These are phyloP conservation scores for Xestia ashworthii DNA, from an alignment of 2,888 invertebrate genomes.

Conservation along the genomic window DNA sequence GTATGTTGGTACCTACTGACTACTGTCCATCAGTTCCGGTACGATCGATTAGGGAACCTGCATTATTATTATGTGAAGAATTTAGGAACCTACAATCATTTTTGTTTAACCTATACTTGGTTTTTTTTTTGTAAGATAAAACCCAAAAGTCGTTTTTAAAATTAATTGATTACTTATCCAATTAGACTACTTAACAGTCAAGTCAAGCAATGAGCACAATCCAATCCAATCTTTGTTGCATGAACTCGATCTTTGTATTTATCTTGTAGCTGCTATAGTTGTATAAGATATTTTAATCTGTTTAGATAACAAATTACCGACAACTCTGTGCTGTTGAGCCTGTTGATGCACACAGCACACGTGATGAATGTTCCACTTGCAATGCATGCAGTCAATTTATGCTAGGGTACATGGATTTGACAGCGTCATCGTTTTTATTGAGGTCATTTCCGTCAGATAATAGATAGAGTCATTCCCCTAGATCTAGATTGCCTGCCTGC, in stretches of 20 bases:
- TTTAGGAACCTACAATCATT: background rate
- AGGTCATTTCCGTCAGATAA: background rate
- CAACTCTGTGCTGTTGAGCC: background rate
- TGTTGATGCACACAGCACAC: background rate
- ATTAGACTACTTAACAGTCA: background rate
- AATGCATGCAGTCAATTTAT: slow-evolving; percentile 1
- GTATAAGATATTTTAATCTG: background rate
- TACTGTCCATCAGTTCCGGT: background rate
- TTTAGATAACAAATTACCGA: background rate
- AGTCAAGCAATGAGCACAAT: background rate
- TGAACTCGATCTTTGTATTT: slow-evolving; percentile 2
- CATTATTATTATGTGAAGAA: background rate
- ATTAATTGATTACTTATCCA: background rate
- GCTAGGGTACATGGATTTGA: slow-evolving; percentile 9
- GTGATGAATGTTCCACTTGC: background rate
- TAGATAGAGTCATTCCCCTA: background rate
- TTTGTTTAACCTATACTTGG: background rate
- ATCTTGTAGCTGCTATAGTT: background rate
- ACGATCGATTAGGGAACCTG: background rate
- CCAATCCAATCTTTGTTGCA: no score
- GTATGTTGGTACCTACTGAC: no score
- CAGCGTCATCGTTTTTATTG: slow-evolving; percentile 10
- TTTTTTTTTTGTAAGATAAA: background rate
- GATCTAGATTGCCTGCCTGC: background rate
- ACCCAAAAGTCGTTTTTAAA: background rate